Evolutionary conservation across 2,113 vertebrate species (phyloP).

Genomic region (Channa maculata): DNA sequence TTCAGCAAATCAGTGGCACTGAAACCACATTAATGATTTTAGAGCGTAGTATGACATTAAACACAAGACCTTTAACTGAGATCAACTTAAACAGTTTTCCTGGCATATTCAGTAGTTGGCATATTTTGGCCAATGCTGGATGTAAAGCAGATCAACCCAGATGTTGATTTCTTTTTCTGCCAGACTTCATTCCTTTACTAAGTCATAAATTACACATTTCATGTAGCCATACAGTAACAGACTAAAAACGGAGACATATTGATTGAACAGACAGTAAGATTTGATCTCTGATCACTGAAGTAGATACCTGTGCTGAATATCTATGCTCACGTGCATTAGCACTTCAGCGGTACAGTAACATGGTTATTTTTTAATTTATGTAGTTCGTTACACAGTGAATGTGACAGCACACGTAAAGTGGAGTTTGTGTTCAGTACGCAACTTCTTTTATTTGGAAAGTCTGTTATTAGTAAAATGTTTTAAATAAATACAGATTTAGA

Average conservation of each 20-base stretch:
- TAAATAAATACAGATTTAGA: neutral
- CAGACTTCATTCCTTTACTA: slow-evolving; percentile 10
- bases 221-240: neutral
- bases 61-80: too few species aligned
- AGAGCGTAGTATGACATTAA: too few species aligned
- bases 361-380: slow-evolving; percentile 21
- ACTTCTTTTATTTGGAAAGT: slow-evolving; percentile 11
- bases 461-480: slow-evolving; percentile 5
- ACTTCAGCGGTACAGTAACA: slow-evolving; percentile 18
- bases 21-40: too few species aligned
- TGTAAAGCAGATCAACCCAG: neutral
- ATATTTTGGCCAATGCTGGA: neutral
- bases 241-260: neutral
- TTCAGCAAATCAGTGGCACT: too few species aligned
- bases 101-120: neutral
- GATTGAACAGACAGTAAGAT: neutral
- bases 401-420: slow-evolving; percentile 5
- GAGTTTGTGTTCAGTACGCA: slow-evolving; percentile 6
- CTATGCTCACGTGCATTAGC: slow-evolving; percentile 24
- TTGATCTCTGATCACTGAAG: slow-evolving; percentile 13
- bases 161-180: neutral
- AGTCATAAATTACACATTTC: neutral
- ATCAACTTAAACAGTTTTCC: neutral
- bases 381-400: neutral
- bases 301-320: slow-evolving; percentile 10